Evolutionary conservation across 2,888 invertebrate genomes (phyloP).

Genomic region (Zeuzera pyrina): DNA sequence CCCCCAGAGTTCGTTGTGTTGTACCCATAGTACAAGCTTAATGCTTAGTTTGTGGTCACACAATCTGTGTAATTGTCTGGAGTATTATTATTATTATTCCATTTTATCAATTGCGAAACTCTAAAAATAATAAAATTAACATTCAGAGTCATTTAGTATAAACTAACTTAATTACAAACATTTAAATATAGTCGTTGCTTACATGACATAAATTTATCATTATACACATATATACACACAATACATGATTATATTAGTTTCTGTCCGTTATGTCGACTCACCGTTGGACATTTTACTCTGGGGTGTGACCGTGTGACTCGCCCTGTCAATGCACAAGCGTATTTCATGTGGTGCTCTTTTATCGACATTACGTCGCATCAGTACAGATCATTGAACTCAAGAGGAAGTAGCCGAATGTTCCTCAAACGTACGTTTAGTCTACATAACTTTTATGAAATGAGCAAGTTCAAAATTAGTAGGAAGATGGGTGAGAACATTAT

Average conservation of each 20-base stretch:
- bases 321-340: conserved; percentile 58
- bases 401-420: conserved; percentile 60
- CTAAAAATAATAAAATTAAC: conserved; percentile 7
- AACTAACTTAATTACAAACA: too few species aligned
- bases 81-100: too few species aligned
- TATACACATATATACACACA: too few species aligned
- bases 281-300: conserved; percentile 29
- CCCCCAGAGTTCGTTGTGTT: too few species aligned
- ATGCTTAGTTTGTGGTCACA: too few species aligned
- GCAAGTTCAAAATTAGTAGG: background rate
- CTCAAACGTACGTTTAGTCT: too few species aligned
- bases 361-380: conserved; percentile 53
- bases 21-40: too few species aligned
- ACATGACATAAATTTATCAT: conserved; percentile 13
- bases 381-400: conserved; percentile 65
- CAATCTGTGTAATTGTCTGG: too few species aligned
- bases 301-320: conserved; percentile 57
- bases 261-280: conserved; percentile 20
- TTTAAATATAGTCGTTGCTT: conserved; percentile 15
- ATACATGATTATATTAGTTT: conserved; percentile 8
- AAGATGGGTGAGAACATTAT: background rate
- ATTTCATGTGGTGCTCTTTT: conserved; percentile 56
- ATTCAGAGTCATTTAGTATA: too few species aligned
- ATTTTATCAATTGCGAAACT: too few species aligned
- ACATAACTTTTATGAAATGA: background rate